Evolutionary conservation across 2,888 invertebrate species (phyloP).

Genomic region (Dendrolimus houi): DNA sequence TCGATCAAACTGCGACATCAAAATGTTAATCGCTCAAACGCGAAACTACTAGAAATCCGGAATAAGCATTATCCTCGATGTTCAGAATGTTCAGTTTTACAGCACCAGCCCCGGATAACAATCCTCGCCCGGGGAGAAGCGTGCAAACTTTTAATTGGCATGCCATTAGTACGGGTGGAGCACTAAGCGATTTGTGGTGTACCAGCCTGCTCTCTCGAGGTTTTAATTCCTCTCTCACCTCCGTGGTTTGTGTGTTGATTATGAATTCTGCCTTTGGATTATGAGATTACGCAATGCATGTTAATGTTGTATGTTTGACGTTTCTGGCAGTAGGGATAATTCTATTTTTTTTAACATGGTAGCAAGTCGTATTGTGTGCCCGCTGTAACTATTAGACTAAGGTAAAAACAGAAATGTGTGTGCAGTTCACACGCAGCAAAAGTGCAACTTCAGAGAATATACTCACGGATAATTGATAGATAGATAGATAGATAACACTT

Average conservation of each 20-base stretch:
- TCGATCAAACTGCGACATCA: conserved; percentile 36
- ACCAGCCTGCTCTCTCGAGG: conserved; percentile 63
- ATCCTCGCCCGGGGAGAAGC: conserved; percentile 56
- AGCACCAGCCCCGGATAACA: conserved; percentile 54
- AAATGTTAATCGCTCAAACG: conserved; percentile 53
- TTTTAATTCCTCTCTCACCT: conserved; percentile 66
- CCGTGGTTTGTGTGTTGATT: conserved; percentile 30
- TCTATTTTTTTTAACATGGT: no score
- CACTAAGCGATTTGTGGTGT: conserved; percentile 76
- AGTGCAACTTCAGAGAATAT: no score
- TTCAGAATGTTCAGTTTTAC: conserved; percentile 68
- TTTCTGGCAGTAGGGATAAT: no score
- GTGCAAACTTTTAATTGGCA: conserved; percentile 75
- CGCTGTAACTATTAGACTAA: no score
- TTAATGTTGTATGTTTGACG: no score
- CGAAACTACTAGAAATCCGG: conserved; percentile 45
- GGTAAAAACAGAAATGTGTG: no score
- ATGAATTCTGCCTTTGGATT: conserved; percentile 39
- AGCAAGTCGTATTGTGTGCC: no score
- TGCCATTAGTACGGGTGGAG: conserved; percentile 73
- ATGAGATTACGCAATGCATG: conserved; percentile 14
- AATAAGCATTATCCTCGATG: conserved; percentile 62
- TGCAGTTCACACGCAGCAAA: no score
- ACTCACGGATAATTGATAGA: no score
- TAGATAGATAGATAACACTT: no score